A percentile compares a stretch with the other conserved stretches of the same genome.
Evolutionary conservation across 2,113 vertebrate genomes (phyloP).

Genomic region (Mus spicilegus): DNA sequence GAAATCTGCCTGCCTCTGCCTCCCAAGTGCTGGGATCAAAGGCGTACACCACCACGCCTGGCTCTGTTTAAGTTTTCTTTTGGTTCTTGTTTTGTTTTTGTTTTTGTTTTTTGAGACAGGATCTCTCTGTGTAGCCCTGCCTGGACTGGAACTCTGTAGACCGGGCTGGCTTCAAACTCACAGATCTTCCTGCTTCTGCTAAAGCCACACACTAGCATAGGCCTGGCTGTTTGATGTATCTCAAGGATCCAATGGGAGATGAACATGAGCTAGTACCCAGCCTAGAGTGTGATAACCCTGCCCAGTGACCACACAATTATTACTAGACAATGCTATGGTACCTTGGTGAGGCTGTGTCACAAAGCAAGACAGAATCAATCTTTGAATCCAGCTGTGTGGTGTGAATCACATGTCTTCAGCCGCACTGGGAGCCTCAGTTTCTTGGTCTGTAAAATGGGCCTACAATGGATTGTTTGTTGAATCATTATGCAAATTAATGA

Average conservation of each 20-base stretch:
- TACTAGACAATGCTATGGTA: neutral
- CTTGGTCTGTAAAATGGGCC: neutral
- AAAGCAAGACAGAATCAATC: neutral
- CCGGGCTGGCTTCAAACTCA: neutral
- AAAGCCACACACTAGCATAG: accelerated
- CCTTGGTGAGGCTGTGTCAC: neutral
- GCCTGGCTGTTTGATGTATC: neutral
- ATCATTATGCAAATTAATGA: neutral
- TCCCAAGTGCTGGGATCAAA: no score
- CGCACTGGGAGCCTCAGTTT: neutral
- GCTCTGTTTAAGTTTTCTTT: neutral
- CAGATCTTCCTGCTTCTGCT: neutral
- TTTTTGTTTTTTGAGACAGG: neutral
- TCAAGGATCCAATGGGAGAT: neutral
- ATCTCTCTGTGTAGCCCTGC: neutral
- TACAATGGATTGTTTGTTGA: neutral
- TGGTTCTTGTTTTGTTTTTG: neutral
- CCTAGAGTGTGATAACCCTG: neutral
- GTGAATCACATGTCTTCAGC: neutral
- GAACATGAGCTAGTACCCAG: neutral
- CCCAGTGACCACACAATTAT: neutral
- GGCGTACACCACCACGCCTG: no score
- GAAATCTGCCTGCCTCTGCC: no score
- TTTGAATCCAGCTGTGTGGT: neutral
- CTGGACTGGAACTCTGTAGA: neutral